Percentiles rank a stretch among this genome's conserved stretches.
phyloP scores from a whole-genome alignment of 37 sponge, comb jelly and placozoan species.

The Haliclona indistincta region DNA sequence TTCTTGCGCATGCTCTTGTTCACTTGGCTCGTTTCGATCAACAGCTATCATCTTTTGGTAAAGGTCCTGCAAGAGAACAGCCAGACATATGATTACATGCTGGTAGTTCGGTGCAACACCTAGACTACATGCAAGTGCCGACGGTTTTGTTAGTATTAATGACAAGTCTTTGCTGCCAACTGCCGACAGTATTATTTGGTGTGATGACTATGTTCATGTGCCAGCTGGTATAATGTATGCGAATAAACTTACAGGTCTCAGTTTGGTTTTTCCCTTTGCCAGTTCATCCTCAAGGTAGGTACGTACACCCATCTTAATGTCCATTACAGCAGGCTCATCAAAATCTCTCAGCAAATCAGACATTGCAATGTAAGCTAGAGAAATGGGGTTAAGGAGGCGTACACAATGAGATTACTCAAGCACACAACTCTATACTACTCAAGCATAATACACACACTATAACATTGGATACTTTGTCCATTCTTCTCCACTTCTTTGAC shows the following conservation, averaged over 20 bases:
- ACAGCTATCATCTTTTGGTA: conserved; percentile 96
- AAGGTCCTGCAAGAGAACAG: conserved; percentile 83
- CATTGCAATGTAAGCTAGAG: conserved; percentile 88
- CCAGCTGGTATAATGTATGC: not conserved
- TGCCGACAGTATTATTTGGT: no score
- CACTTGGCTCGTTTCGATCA: conserved; percentile 91
- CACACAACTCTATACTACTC: not conserved
- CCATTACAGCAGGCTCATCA: conserved; percentile 97
- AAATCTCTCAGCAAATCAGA: conserved; percentile 94
- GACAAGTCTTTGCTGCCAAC: no score
- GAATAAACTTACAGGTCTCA: conserved; percentile 60
- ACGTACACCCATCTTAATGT: conserved; percentile 93
- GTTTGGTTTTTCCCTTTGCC: conserved; percentile 63
- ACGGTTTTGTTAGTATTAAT: no score
- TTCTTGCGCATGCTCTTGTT: conserved; percentile 69
- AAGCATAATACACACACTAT: not conserved
- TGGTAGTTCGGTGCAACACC: no score
- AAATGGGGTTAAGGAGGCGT: not conserved
- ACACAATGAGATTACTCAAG: not conserved
- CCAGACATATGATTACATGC: no score
- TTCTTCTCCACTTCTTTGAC: conserved; percentile 58
- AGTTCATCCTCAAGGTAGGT: conserved; percentile 96
- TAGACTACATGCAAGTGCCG: no score
- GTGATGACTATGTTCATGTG: no score
- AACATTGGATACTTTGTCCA: conserved; percentile 70